Evolutionary conservation across 2,888 invertebrate genomes (phyloP), one percentile per base, ranked within the genome.

Genomic region (Protula sp.): DNA sequence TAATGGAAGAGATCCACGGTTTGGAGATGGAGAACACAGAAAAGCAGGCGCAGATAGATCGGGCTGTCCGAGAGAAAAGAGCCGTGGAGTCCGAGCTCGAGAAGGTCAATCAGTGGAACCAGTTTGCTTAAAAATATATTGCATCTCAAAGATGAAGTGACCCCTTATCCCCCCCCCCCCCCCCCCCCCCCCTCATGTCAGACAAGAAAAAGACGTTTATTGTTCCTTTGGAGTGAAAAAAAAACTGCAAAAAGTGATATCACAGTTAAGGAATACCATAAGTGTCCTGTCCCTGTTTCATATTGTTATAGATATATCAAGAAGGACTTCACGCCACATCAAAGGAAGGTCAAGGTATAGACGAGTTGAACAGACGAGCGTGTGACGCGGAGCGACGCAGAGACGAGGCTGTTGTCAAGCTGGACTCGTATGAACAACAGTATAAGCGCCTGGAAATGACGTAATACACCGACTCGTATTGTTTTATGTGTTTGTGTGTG

Each of bases 1-100:
- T 79, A 24, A 78, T 76, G 56, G 77, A 77, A 52, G 78, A 78
- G 64, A 65, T 79, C 1, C 76, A 77, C 59, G 66, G 66, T n/a
- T 59, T 77, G 30, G 79, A 79, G 63, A 71, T 79, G 76, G 61
- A 61, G 47, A 63, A 60, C 59, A 63, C 59, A 30, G 77, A 78
- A 64, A 72, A 69, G 53, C 70, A 75, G 59, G 73, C 76, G 24
- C 70, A 73, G 60, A 57, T 77, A 27, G 75, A 78, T 50, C 68
- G 78, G 59, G 72, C 74, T 14, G 48, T 77, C 3, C 63, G 78
- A 60, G 79, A 79, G 64, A 78, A 77, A 61, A 61, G 77, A 57
- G 70, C 75, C 5, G 76, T 74, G 3, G 79, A 79, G 57, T 67
- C 76, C 22, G 79, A 79, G 54, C 61, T 79, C 29, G 77, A 79